Conservation (phyloP, 2,113 vertebrate genomes). For the Orthonyx spaldingii region DNA sequence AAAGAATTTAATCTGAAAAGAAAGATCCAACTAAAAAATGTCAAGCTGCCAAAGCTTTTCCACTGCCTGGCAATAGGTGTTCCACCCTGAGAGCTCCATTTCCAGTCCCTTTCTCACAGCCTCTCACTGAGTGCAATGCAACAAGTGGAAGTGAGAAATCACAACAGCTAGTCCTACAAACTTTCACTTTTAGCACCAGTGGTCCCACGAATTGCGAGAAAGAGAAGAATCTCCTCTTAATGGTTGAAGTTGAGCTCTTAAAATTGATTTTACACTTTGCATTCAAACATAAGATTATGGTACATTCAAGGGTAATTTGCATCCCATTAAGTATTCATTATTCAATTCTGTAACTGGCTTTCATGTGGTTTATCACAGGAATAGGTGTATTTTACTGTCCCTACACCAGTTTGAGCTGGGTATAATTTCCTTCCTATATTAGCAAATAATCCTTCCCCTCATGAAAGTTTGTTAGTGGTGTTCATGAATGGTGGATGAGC, state of each 20-base stretch:
- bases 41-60: background rate
- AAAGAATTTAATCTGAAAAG: background rate
- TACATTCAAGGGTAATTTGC: background rate
- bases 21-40: background rate
- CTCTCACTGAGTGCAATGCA: accelerated
- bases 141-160: background rate
- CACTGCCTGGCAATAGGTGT: background rate
- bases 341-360: background rate
- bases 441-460: background rate
- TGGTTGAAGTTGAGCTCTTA: background rate
- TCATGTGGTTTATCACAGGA: background rate
- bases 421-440: background rate
- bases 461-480: background rate
- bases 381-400: background rate
- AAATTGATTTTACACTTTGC: background rate
- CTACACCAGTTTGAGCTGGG: background rate
- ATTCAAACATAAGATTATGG: background rate
- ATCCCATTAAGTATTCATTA: background rate
- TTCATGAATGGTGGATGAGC: background rate
- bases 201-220: background rate
- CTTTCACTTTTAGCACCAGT: background rate
- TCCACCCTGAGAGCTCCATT: background rate
- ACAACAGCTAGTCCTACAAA: background rate
- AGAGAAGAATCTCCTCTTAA: background rate
- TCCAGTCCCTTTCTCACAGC: background rate